These are phyloP conservation scores for Salvator merianae DNA, from an alignment of 2,113 vertebrate genomes.

Conservation along the genomic window DNA sequence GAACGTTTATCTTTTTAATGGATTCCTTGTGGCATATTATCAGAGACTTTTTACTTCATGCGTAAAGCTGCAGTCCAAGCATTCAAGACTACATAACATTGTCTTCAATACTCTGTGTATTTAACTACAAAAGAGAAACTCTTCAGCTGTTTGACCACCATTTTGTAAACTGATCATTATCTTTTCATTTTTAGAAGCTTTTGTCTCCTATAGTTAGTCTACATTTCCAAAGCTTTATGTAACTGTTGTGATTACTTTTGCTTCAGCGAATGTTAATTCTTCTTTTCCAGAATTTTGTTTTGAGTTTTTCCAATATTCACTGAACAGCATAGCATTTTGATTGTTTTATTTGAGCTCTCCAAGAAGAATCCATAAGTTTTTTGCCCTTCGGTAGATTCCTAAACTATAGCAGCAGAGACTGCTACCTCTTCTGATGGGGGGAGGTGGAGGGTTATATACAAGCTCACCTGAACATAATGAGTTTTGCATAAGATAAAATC, in stretches of 20 bases:
- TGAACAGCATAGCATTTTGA: no score
- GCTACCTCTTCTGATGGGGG: no score
- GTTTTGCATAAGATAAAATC: no score
- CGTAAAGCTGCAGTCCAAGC: accelerated
- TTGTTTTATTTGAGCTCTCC: no score
- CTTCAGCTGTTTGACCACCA: background rate
- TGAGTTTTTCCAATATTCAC: background rate
- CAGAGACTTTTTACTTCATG: background rate
- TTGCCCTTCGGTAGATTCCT: no score
- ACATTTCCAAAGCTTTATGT: background rate
- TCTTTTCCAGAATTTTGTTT: background rate
- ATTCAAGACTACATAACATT: accelerated
- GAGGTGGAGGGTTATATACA: no score
- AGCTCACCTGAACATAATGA: no score
- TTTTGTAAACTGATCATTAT: background rate
- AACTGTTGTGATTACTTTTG: background rate
- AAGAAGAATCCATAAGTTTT: no score
- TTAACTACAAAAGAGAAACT: background rate
- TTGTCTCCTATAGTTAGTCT: background rate
- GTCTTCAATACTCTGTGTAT: accelerated
- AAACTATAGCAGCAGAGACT: no score
- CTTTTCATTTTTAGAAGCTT: accelerated
- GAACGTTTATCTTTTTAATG: background rate
- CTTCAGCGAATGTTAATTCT: background rate
- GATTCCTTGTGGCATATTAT: background rate